Evolutionary conservation across 2,113 vertebrate species (phyloP).

Genomic region (Mastomys coucha): DNA sequence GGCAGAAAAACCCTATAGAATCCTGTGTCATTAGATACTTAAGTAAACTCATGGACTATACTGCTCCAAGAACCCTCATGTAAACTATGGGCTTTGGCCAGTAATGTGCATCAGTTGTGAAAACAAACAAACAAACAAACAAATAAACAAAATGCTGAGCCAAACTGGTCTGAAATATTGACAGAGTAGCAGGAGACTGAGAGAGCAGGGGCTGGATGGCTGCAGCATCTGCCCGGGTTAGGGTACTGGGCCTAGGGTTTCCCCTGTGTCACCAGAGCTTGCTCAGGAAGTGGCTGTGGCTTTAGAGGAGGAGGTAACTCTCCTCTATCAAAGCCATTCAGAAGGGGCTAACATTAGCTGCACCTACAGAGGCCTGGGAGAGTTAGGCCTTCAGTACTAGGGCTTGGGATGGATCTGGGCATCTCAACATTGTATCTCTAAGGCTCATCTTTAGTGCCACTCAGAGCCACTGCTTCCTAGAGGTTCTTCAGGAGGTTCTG

Average conservation of each 20-base stretch:
- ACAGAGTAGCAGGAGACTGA: not conserved
- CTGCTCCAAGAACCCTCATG: too few species aligned
- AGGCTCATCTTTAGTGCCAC: not conserved
- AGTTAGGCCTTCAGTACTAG: not conserved
- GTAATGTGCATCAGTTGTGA: not conserved
- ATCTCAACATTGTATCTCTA: not conserved
- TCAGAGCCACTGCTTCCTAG: not conserved
- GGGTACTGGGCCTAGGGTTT: not conserved
- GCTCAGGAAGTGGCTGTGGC: not conserved
- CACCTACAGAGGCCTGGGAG: not conserved
- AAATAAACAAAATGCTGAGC: not conserved
- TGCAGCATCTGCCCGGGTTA: not conserved
- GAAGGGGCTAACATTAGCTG: not conserved
- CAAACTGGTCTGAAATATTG: too few species aligned
- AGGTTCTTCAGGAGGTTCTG: not conserved
- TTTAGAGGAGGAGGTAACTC: not conserved
- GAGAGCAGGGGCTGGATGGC: not conserved
- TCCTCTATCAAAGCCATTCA: not conserved
- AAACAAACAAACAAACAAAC: not conserved
- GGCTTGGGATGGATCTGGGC: not conserved
- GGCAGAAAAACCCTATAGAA: not conserved
- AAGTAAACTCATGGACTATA: not conserved
- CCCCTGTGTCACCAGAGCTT: too few species aligned
- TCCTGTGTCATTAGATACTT: not conserved
- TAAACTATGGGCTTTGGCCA: not conserved